A percentile compares a stretch with the other conserved stretches of the same genome.
These are phyloP conservation scores for Brachymystax lenok DNA, from an alignment of 2,797 vertebrate genomes.

Conservation along the genomic window DNA sequence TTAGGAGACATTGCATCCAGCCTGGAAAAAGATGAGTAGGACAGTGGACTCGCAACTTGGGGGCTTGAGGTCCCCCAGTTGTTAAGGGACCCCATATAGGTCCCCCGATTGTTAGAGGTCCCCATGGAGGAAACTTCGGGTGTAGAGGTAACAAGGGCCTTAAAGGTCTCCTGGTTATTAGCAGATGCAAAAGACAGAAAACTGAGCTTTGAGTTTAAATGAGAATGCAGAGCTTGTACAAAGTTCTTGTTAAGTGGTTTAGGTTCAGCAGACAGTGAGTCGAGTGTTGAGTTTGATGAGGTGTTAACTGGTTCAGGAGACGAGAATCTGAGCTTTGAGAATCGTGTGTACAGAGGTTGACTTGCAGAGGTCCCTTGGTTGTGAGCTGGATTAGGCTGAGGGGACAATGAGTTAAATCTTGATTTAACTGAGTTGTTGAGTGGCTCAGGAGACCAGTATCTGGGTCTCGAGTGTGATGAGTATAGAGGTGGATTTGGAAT, in stretches of 20 bases:
- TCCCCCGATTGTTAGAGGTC: background rate
- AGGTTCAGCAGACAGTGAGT: background rate
- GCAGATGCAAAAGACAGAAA: background rate
- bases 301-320: constrained; percentile 46
- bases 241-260: background rate
- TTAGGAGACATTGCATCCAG: constrained; percentile 76
- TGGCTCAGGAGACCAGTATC: background rate
- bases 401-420: constrained; percentile 26
- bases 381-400: constrained; percentile 12
- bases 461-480: background rate
- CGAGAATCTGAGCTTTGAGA: constrained; percentile 46
- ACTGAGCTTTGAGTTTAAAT: constrained; percentile 34
- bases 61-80: constrained; percentile 20
- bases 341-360: constrained; percentile 48
- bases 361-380: constrained; percentile 26
- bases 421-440: background rate
- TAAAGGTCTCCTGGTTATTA: no score
- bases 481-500: constrained; percentile 13
- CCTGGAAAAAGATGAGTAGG: constrained; percentile 42
- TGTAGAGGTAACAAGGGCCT: no score
- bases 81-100: constrained; percentile 39
- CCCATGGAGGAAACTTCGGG: no score
- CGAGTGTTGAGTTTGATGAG: background rate
- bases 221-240: constrained; percentile 32
- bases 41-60: constrained; percentile 7